Base-by-base conservation (phyloP, 2,113 vertebrate genomes). In the Siniperca chuatsi region DNA sequence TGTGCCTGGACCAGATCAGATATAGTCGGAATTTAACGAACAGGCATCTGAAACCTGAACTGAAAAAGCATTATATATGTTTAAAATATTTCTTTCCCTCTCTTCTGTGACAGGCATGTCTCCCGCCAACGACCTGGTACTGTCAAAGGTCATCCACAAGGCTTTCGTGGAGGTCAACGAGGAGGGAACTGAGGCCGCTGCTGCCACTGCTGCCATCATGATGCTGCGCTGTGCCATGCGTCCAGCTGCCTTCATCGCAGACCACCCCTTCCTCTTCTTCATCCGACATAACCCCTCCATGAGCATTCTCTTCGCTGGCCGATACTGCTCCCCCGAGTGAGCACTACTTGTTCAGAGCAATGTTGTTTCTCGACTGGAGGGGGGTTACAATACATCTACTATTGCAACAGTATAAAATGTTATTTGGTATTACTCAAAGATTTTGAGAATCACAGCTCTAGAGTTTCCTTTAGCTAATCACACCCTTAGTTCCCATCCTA, bases 221-320 rank as follows among this genome's bases (percentile, higher is more conserved):
- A 78, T 75, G 71, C 1, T 90, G 23, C 93, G 96, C 64, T 95
- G 93, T 46, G 50, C 78, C 15, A 75, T 89, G 2, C 61, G 58
- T 0, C 85, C 92, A 4, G 55, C 94, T 9, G 23, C 35, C 20
- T 97, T 99, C 85, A 87, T 92, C 16, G 97, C 96, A 3, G 96
- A 98, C 58, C 97, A 98, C n/a, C 98, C 98, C 61, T 99, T 99
- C 90, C 89, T 98, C 46, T 98, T 97, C 90, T 95, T 97, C 79
- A 97, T 99, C 82, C 90, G 95, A 44, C 95, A 98, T 62, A 99
- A 96, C 72, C 58, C 85, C 65, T 94, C 96, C 55, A 92, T 84
- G 15, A 96, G 76, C 48, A 78, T 97, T 7, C 95, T 98, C 66
- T 98, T 98, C 81, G 92, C 90, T 1, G 97, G 97, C 2, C 96